These are phyloP conservation scores for Cetonia aurata DNA, from an alignment of 2,888 invertebrate genomes.

Conservation along the genomic window DNA sequence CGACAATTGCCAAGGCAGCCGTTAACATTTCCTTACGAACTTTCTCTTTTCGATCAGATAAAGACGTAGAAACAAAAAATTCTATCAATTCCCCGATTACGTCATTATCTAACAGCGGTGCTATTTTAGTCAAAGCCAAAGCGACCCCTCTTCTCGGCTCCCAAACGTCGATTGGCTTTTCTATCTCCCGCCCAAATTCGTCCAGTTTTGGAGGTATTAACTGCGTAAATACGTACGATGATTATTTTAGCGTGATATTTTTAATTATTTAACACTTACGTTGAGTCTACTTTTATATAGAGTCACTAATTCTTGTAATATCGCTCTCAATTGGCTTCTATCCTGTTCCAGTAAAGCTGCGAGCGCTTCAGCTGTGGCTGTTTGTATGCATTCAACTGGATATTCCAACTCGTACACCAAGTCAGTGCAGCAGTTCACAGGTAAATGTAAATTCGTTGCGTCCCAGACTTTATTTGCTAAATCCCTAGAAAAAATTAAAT, in stretches of 20 bases:
- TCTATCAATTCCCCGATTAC: slow-evolving; percentile 79
- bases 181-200: slow-evolving; percentile 90
- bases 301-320: slow-evolving; percentile 76
- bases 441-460: slow-evolving; percentile 68
- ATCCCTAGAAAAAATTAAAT: slow-evolving; percentile 64
- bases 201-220: slow-evolving; percentile 89
- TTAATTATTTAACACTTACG: slow-evolving; percentile 63
- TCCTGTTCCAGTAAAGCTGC: slow-evolving; percentile 75
- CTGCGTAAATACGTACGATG: slow-evolving; percentile 60
- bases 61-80: slow-evolving; percentile 87
- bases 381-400: slow-evolving; percentile 84
- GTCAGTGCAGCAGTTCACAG: slow-evolving; percentile 69
- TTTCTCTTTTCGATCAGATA: slow-evolving; percentile 86
- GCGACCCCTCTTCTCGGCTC: slow-evolving; percentile 91
- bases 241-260: slow-evolving; percentile 16
- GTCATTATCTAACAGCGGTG: slow-evolving; percentile 77
- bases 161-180: slow-evolving; percentile 91
- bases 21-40: slow-evolving; percentile 93
- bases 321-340: slow-evolving; percentile 68
- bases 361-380: slow-evolving; percentile 85
- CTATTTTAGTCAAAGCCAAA: slow-evolving; percentile 83
- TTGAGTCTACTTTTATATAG: slow-evolving; percentile 83
- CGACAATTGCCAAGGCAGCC: slow-evolving; percentile 92
- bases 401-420: slow-evolving; percentile 82
- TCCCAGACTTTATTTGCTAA: slow-evolving; percentile 77